These are phyloP conservation scores for Drosophila tsacasi DNA, from an alignment of 1,140 invertebrate species.

Conservation along the genomic window DNA sequence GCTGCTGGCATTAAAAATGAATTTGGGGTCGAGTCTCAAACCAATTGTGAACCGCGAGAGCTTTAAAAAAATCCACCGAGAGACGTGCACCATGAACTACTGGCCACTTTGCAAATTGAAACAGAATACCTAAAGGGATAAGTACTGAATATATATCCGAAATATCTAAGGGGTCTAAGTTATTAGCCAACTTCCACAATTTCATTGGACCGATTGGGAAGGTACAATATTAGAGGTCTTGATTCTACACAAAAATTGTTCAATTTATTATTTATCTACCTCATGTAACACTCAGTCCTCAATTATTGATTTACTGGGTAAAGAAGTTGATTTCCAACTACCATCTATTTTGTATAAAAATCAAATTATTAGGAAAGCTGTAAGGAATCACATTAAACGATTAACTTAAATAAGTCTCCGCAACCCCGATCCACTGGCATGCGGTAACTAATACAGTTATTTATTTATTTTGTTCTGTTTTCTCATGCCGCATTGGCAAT, in stretches of 20 bases:
- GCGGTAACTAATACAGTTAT: not conserved
- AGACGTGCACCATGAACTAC: slow-evolving; percentile 4
- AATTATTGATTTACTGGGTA: not conserved
- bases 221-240: not conserved
- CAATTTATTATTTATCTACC: not conserved
- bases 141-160: not conserved
- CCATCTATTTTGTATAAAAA: not conserved
- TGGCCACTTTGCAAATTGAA: slow-evolving; percentile 13
- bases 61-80: not conserved
- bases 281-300: not conserved
- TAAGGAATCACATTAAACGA: not conserved
- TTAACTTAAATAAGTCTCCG: no score
- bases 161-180: not conserved
- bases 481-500: not conserved
- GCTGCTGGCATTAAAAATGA: slow-evolving; percentile 16
- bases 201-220: not conserved
- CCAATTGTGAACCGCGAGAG: slow-evolving; percentile 4
- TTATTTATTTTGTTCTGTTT: not conserved
- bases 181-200: not conserved
- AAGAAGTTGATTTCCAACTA: not conserved
- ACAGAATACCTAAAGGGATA: not conserved
- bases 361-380: not conserved
- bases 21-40: slow-evolving; percentile 6
- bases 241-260: not conserved
- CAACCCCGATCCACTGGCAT: not conserved